These are phyloP conservation scores for Anarhynchus alexandrinus DNA, from an alignment of 2,113 vertebrate genomes.

Conservation along the genomic window DNA sequence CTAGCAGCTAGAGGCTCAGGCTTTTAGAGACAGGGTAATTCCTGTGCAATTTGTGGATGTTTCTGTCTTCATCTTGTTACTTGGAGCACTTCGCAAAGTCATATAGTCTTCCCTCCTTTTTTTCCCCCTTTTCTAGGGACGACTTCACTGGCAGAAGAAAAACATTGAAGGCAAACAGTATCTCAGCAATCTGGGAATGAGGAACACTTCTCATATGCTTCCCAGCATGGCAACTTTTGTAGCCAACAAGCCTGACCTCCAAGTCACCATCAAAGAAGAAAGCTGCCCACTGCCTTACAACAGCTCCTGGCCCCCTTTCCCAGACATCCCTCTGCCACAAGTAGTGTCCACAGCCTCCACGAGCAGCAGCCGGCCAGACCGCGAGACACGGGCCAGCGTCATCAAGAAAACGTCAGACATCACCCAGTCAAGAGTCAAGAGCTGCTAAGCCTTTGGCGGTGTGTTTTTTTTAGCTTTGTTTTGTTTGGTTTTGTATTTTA, in stretches of 20 bases:
- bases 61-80: neutral
- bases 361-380: slow-evolving; percentile 73
- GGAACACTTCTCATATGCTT: slow-evolving; percentile 79
- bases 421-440: slow-evolving; percentile 86
- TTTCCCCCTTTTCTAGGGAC: slow-evolving; percentile 62
- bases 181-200: slow-evolving; percentile 77
- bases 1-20: neutral
- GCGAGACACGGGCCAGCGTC: slow-evolving; percentile 91
- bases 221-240: slow-evolving; percentile 93
- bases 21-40: neutral
- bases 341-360: slow-evolving; percentile 66
- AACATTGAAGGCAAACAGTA: slow-evolving; percentile 79
- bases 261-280: slow-evolving; percentile 87
- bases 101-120: neutral
- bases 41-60: neutral
- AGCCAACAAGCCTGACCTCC: slow-evolving; percentile 86
- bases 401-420: slow-evolving; percentile 97
- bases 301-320: slow-evolving; percentile 79
- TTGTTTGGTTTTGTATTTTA: slow-evolving; percentile 69
- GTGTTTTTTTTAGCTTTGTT: slow-evolving; percentile 63
- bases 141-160: slow-evolving; percentile 75
- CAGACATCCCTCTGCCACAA: slow-evolving; percentile 72
- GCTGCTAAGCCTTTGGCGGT: slow-evolving; percentile 74
- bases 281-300: slow-evolving; percentile 82
- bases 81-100: neutral